These are phyloP conservation scores for Drosophila pruinosa DNA, from an alignment of 1,140 invertebrate species.

Conservation along the genomic window DNA sequence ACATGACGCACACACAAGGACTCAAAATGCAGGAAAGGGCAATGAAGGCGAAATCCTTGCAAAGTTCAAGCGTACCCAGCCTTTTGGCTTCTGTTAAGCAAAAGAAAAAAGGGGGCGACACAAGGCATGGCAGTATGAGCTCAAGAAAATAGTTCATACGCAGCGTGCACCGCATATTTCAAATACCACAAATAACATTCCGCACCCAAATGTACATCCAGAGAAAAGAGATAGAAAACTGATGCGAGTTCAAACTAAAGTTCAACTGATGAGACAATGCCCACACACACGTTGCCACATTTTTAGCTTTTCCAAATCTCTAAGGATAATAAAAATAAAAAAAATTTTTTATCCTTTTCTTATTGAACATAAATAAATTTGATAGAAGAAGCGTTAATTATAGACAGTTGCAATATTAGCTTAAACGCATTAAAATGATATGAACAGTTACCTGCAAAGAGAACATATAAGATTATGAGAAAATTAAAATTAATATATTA, in stretches of 20 bases:
- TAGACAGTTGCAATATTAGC: too few relatives aligned
- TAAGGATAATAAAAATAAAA: background rate
- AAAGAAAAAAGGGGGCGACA: background rate
- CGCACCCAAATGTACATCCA: slow-evolving; percentile 25
- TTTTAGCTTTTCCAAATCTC: slow-evolving; percentile 7
- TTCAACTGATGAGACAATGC: slow-evolving; percentile 21
- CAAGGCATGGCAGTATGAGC: slow-evolving; percentile 11
- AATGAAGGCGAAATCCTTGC: slow-evolving; percentile 34
- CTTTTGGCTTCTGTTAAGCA: slow-evolving; percentile 29
- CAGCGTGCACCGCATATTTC: slow-evolving; percentile 66
- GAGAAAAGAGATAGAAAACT: background rate
- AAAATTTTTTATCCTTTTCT: too few relatives aligned
- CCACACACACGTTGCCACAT: slow-evolving; percentile 4
- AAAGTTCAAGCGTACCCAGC: slow-evolving; percentile 29
- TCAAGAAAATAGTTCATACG: slow-evolving; percentile 76
- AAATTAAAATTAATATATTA: too few relatives aligned
- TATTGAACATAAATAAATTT: too few relatives aligned
- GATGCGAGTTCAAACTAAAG: slow-evolving; percentile 10
- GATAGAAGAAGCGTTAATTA: too few relatives aligned
- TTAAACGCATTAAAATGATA: too few relatives aligned
- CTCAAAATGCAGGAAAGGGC: slow-evolving; percentile 26
- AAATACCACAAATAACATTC: slow-evolving; percentile 66
- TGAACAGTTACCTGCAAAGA: too few relatives aligned
- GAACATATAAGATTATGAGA: too few relatives aligned
- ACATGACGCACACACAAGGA: slow-evolving; percentile 36